Base-by-base conservation (phyloP, 2,888 invertebrate genomes). In the Melanargia galathea region DNA sequence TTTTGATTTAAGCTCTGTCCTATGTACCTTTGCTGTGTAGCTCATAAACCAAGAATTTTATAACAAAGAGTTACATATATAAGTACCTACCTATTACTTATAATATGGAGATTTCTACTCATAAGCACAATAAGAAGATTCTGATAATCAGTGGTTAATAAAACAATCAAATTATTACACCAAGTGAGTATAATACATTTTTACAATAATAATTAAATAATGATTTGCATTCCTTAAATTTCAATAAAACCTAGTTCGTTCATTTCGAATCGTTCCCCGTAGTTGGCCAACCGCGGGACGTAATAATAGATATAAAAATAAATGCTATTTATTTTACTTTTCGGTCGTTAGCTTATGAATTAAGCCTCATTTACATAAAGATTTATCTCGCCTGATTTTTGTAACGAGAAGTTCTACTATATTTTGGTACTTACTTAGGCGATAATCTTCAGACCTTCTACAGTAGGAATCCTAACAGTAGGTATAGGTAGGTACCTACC, bases 291-390 rank as follows among this genome's bases (percentile, higher is more conserved):
- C 83, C 84, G 81, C 84, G 84, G 72, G 76, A 76, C 40, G 26
- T 30, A 26, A 26, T 26, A 26, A 7, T 30, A 30, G 7, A 6
- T 22, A 59, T 79, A 75, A 77, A 82, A 85, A 83, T 90, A 90
- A 90, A 90, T 90, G 89, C 90, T 88, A 85, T 22, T 46, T 46
- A 46, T 20, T 86, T 85, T 79, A 83, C 81, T 81, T 80, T 83
- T 87, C 87, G 86, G 79, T 87, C 84, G 87, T 84, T 79, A 75
- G 74, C 75, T 60, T 63, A 63, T 46, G n/a, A 46, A 22, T n/a
- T 33, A 51, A 33, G 52, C 52, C 52, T 22, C 6, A 13, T 52
- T 22, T 52, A 52, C 35, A 35, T 20, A 20, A 11, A 52, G 35
- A 52, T 5, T n/a, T 51, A 30, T 16, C n/a, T 30, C 30, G 30